Conservation (phyloP, 2,888 invertebrate species). For the Ochropacha duplaris region DNA sequence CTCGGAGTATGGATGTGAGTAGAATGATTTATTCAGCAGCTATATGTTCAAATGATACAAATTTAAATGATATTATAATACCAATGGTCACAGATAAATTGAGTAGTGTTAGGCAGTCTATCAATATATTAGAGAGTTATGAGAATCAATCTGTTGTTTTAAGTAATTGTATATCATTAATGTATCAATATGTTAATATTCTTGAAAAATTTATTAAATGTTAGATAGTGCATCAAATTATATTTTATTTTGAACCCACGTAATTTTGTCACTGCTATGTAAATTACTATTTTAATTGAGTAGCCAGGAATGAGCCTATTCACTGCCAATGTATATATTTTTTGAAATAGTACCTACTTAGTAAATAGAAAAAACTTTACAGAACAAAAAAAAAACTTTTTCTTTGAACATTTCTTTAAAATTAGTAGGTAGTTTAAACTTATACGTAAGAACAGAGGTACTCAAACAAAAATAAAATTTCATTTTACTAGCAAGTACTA, state of each 20-base stretch:
- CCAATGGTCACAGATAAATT: conserved; percentile 65
- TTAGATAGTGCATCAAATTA: conserved; percentile 40
- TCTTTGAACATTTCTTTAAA: too few species aligned
- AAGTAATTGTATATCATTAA: conserved; percentile 71
- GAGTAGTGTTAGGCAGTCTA: conserved; percentile 48
- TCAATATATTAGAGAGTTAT: conserved; percentile 52
- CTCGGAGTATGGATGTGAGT: conserved; percentile 63
- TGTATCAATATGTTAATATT: conserved; percentile 74
- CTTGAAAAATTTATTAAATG: conserved; percentile 79
- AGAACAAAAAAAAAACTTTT: too few species aligned
- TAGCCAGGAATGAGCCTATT: too few species aligned
- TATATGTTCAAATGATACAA: conserved; percentile 62
- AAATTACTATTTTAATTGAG: too few species aligned
- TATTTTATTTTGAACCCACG: conserved; percentile 1
- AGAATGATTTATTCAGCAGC: conserved; percentile 73
- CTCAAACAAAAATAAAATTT: too few species aligned
- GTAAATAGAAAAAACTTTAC: too few species aligned
- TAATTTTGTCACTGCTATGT: neutral
- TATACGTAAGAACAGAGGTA: too few species aligned
- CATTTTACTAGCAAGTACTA: too few species aligned
- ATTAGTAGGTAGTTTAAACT: too few species aligned
- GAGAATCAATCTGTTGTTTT: conserved; percentile 56
- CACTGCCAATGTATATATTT: too few species aligned
- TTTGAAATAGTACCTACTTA: too few species aligned
- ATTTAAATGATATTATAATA: conserved; percentile 62